phyloP scores from a whole-genome alignment of 2,797 vertebrate genomes.

The Ispidina lecontei region DNA sequence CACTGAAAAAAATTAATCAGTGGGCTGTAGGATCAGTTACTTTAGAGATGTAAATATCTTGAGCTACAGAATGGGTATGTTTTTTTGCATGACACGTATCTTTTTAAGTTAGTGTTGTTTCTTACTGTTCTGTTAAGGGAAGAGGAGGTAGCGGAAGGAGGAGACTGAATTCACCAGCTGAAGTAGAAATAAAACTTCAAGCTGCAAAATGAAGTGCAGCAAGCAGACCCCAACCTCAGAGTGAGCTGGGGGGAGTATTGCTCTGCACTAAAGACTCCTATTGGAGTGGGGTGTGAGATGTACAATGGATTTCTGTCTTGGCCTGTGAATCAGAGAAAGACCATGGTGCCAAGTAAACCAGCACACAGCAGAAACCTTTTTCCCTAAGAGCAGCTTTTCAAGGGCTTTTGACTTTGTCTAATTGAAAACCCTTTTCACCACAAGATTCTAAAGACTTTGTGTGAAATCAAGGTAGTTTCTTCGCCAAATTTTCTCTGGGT shows the following conservation, averaged over 20 bases:
- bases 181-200: not conserved
- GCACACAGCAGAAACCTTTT: not conserved
- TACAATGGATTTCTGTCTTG: not conserved
- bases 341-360: not conserved
- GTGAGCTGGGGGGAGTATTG: not conserved
- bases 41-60: not conserved
- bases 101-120: not conserved
- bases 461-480: constrained; percentile 14
- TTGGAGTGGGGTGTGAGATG: not conserved
- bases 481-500: constrained; percentile 41
- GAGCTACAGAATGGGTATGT: not conserved
- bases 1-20: not conserved
- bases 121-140: not conserved
- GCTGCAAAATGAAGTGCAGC: not conserved
- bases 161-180: not conserved
- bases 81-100: not conserved
- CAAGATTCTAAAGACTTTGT: constrained; percentile 21
- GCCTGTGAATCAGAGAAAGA: not conserved
- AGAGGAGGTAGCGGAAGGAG: not conserved
- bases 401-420: constrained; percentile 43
- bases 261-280: not conserved
- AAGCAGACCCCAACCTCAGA: not conserved
- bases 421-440: constrained; percentile 47
- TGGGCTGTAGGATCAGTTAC: not conserved
- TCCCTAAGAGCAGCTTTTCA: not conserved